These are phyloP conservation scores for Loris lydekkerianus DNA, from an alignment of 2,797 vertebrate species.

Conservation along the genomic window DNA sequence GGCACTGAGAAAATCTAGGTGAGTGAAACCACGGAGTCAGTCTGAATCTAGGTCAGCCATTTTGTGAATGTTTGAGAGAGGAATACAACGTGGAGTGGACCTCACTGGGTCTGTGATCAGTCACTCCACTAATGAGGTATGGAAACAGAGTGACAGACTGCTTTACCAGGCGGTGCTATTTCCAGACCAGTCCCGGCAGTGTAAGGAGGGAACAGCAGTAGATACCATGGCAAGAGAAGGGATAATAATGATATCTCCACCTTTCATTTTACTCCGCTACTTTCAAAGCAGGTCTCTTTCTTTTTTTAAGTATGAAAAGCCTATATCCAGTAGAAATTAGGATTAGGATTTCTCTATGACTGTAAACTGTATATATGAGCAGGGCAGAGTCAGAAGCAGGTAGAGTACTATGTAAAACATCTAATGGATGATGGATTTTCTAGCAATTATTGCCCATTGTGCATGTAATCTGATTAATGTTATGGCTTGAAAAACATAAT, in stretches of 20 bases:
- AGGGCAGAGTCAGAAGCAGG: neutral
- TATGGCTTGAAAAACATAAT: slow-evolving; percentile 31
- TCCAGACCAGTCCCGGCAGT: neutral
- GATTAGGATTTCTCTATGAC: slow-evolving; percentile 22
- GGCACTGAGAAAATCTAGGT: neutral
- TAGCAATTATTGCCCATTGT: neutral
- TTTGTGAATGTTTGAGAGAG: slow-evolving; percentile 61
- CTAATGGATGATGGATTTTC: slow-evolving; percentile 10
- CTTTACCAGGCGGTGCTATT: neutral
- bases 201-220: neutral
- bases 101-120: neutral
- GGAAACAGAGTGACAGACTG: neutral
- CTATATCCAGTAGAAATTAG: neutral
- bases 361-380: neutral
- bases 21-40: neutral
- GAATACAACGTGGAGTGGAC: neutral
- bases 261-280: neutral
- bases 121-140: slow-evolving; percentile 17
- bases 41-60: slow-evolving; percentile 61
- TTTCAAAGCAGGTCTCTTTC: slow-evolving; percentile 26
- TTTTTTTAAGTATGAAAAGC: neutral
- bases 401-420: neutral
- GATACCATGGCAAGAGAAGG: neutral
- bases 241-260: neutral
- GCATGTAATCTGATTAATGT: neutral